Evolutionary conservation across 2,888 invertebrate genomes (phyloP).

Genomic region (Scaptomyza polygonia): DNA sequence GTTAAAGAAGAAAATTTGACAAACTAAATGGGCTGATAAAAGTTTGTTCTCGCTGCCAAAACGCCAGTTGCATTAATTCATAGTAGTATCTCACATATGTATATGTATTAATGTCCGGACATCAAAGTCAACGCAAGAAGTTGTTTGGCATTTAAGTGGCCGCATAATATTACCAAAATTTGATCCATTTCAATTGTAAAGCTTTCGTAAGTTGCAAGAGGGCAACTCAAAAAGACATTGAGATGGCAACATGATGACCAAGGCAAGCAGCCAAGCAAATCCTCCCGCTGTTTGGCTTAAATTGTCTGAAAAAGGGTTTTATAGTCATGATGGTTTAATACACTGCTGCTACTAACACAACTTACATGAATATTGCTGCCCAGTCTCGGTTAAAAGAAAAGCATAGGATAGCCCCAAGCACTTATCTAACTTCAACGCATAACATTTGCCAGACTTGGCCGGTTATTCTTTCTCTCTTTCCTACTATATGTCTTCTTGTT

Average conservation of each 20-base stretch:
- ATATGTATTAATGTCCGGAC: too few relatives aligned
- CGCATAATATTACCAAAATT: slow-evolving; percentile 75
- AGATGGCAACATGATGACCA: slow-evolving; percentile 24
- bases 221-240: neutral
- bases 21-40: slow-evolving; percentile 9
- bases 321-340: slow-evolving; percentile 75
- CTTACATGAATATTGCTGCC: slow-evolving; percentile 9
- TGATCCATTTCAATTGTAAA: slow-evolving; percentile 77
- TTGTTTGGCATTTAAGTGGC: slow-evolving; percentile 67
- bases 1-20: too few relatives aligned
- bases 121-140: slow-evolving; percentile 55
- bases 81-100: too few relatives aligned
- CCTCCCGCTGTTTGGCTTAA: slow-evolving; percentile 75
- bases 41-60: slow-evolving; percentile 5
- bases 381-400: neutral
- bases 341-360: slow-evolving; percentile 28
- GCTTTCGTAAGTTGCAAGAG: slow-evolving; percentile 50
- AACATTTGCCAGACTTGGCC: slow-evolving; percentile 50
- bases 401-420: too few relatives aligned
- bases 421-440: slow-evolving; percentile 63
- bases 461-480: neutral
- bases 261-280: slow-evolving; percentile 53
- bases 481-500: slow-evolving; percentile 22
- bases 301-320: slow-evolving; percentile 80
- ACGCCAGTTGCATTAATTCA: neutral